phyloP scores from a whole-genome alignment of 2,113 vertebrate genomes.

The Apistogramma diplotaenia region DNA sequence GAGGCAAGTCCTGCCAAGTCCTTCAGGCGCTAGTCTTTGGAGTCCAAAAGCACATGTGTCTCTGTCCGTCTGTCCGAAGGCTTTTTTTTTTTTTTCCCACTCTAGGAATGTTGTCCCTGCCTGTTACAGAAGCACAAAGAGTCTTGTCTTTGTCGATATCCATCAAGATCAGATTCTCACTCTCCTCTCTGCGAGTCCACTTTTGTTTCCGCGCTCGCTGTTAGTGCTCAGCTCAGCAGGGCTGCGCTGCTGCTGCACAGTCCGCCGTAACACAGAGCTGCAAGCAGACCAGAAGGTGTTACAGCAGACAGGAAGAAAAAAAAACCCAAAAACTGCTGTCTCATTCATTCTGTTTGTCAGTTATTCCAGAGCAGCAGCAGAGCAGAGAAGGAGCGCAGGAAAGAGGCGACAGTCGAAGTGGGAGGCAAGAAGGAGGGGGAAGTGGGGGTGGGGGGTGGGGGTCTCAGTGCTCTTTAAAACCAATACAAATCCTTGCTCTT shows the following conservation, averaged over 20 bases:
- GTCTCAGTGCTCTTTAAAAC: conserved; percentile 86
- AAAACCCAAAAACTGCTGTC: neutral
- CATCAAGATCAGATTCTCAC: conserved; percentile 31
- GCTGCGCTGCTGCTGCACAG: conserved; percentile 74
- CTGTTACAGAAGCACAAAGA: conserved; percentile 55
- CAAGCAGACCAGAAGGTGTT: conserved; percentile 95
- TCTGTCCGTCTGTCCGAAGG: conserved; percentile 61
- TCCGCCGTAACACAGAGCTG: conserved; percentile 87
- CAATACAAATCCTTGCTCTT: conserved; percentile 98
- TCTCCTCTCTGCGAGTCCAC: conserved; percentile 16
- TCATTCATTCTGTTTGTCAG: conserved; percentile 1
- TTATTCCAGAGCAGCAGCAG: conserved; percentile 28
- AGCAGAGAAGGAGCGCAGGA: conserved; percentile 71
- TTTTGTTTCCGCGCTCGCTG: neutral
- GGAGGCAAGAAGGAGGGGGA: neutral
- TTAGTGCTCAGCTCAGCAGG: conserved; percentile 87
- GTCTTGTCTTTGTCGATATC: conserved; percentile 51
- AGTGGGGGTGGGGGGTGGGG: neutral
- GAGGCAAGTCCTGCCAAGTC: conserved; percentile 54
- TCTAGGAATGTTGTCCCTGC: conserved; percentile 61
- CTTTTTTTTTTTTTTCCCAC: conserved; percentile 48
- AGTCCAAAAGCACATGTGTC: conserved; percentile 50
- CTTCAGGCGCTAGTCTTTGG: conserved; percentile 40
- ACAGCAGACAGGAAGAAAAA: conserved; percentile 62
- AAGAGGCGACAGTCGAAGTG: conserved; percentile 35